Evolutionary conservation across 2,113 vertebrate species (phyloP), one percentile per base, ranked within the genome.

Genomic region (Silurus asotus): DNA sequence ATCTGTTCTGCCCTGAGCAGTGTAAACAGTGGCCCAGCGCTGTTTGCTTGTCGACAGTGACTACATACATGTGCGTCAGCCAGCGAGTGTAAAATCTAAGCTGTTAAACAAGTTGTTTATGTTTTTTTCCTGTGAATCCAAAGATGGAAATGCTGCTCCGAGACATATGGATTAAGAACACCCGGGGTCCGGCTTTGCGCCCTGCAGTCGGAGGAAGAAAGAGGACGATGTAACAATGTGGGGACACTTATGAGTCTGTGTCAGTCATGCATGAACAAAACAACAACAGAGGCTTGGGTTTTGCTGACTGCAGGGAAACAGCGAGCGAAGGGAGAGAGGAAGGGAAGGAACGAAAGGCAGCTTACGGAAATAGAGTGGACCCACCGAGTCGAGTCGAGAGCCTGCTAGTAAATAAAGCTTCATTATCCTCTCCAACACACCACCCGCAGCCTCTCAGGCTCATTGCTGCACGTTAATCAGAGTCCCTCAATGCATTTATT

Each of bases 221-320:
- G 49, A 45, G 69, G 55, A 23, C 2, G 75, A 67, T 55, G 59
- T 25, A 67, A 59, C 78, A 72, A 49, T 51, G 58, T 72, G 79
- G 87, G 37, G 81, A 90, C 84, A 84, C 37, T 83, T 62, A 86
- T 8, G 78, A 86, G 23, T 81, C 84, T 69, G 67, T 64, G 58
- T 89, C 88, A 84, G 81, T 80, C 80, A 87, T 83, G 83, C 88
- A 69, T 87, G 76, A 86, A 87, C 80, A 88, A 88, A 76, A 83
- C 79, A 85, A 62, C 86, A 75, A 80, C 84, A 19, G 67, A 84
- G 86, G 69, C 81, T 70, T 55, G 67, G 67, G 86, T 75, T 58
- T 81, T 89, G 82, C 69, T 76, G 85, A 89, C 85, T 82, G 78
- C 81, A 81, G 67, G 62, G 59, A 78, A 70, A 86, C 58, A 67